A percentile compares a stretch with the other conserved stretches of the same genome.
Evolutionary conservation across 2,797 vertebrate species (phyloP).

Genomic region (Trichosurus vulpecula): DNA sequence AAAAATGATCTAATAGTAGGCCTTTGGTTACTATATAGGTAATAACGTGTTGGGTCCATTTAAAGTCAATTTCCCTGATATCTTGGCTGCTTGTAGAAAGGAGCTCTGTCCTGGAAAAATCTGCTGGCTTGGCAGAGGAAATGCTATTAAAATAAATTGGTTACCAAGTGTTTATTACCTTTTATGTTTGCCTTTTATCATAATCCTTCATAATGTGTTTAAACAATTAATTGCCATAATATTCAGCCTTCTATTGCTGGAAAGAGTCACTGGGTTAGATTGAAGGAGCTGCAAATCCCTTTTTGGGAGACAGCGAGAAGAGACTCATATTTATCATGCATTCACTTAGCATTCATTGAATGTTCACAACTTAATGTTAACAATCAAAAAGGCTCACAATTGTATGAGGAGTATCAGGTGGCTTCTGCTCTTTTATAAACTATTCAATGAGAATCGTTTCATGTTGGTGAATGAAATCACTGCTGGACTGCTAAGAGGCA

Average conservation of each 20-base stretch:
- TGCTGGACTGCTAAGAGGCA: not conserved
- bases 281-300: conserved; percentile 49
- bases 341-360: conserved; percentile 54
- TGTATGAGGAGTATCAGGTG: not conserved
- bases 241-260: conserved; percentile 52
- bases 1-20: not conserved
- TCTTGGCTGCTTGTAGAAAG: conserved; percentile 68
- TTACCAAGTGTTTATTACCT: conserved; percentile 57
- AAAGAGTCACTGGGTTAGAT: conserved; percentile 52
- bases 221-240: conserved; percentile 67
- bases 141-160: conserved; percentile 65
- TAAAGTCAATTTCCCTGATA: conserved; percentile 62
- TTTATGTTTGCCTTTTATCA: not conserved
- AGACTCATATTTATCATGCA: conserved; percentile 56
- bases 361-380: conserved; percentile 49
- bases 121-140: conserved; percentile 72
- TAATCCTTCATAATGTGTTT: conserved; percentile 46
- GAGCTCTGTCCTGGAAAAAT: conserved; percentile 67
- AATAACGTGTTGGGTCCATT: conserved; percentile 66
- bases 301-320: conserved; percentile 24
- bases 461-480: not conserved
- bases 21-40: not conserved
- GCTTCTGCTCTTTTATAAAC: not conserved
- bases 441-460: not conserved
- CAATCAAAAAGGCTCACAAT: conserved; percentile 40